Conservation (phyloP, 2,888 invertebrate species). For the Phymatocera aterrima region DNA sequence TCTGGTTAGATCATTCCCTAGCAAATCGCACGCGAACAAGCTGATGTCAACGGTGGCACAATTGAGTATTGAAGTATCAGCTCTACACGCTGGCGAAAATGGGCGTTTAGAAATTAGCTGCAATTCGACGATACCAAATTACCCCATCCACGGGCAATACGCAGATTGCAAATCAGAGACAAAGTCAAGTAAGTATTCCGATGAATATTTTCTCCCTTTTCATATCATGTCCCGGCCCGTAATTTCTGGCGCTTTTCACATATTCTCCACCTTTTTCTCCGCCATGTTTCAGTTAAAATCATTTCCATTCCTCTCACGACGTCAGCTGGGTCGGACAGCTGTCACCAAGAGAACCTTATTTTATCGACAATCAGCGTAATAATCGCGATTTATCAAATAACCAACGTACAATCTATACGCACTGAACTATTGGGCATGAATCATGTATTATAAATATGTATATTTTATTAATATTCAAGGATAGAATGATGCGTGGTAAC, state of each 20-base stretch:
- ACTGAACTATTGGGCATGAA: conserved; percentile 9
- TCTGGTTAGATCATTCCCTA: conserved; percentile 64
- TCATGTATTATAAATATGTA: conserved; percentile 21
- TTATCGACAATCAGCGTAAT: conserved; percentile 40
- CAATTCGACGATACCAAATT: conserved; percentile 87
- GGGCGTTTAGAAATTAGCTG: conserved; percentile 85
- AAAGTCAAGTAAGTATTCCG: conserved; percentile 81
- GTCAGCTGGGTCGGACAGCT: conserved; percentile 8
- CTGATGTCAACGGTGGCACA: conserved; percentile 80
- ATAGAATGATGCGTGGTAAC: conserved; percentile 34
- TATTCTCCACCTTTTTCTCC: not conserved
- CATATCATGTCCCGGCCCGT: not conserved
- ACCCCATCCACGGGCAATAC: conserved; percentile 83
- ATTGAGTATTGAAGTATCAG: conserved; percentile 84
- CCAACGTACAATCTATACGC: conserved; percentile 28
- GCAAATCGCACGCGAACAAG: conserved; percentile 59
- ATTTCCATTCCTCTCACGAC: conserved; percentile 24
- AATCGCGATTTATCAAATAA: conserved; percentile 18
- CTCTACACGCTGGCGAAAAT: conserved; percentile 83
- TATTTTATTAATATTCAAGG: not conserved
- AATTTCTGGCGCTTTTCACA: not conserved
- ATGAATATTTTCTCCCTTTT: conserved; percentile 48
- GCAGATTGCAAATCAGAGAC: conserved; percentile 86
- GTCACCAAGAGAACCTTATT: conserved; percentile 17
- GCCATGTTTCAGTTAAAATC: conserved; percentile 30